phyloP scores from a whole-genome alignment of 2,113 vertebrate species.

The Phyllopteryx taeniolatus region DNA sequence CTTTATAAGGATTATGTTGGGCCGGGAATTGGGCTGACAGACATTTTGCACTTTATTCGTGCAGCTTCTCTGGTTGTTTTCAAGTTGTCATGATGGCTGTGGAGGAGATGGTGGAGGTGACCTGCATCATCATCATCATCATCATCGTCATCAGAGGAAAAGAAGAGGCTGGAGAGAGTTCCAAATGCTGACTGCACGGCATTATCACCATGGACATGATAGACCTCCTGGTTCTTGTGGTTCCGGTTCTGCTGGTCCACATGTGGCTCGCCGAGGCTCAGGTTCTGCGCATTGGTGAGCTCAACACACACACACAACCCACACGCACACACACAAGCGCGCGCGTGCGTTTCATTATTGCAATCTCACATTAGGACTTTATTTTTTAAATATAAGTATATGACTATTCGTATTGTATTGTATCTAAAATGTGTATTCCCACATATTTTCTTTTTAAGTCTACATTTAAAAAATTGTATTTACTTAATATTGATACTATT shows the following conservation, averaged over 20 bases:
- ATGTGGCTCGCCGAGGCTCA: background rate
- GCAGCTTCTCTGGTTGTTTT: background rate
- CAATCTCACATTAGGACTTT: background rate
- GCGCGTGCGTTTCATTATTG: background rate
- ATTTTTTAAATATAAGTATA: background rate
- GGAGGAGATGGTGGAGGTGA: background rate
- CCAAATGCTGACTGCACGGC: background rate
- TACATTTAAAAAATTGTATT: background rate
- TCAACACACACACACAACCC: background rate
- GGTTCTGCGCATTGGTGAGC: conserved; percentile 10
- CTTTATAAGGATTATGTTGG: conserved; percentile 3
- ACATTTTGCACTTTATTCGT: background rate
- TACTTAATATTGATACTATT: background rate
- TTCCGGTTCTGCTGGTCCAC: background rate
- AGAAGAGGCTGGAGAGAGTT: background rate
- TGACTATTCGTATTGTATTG: no score
- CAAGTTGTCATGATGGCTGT: background rate
- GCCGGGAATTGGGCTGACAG: background rate
- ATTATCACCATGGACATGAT: background rate
- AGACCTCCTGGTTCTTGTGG: background rate
- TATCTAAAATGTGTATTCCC: no score
- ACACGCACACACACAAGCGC: no score
- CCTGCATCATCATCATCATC: background rate
- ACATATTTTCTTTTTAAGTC: background rate
- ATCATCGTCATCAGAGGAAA: background rate